Conservation (phyloP, 2,113 vertebrate genomes). For the Ariopsis seemanni region DNA sequence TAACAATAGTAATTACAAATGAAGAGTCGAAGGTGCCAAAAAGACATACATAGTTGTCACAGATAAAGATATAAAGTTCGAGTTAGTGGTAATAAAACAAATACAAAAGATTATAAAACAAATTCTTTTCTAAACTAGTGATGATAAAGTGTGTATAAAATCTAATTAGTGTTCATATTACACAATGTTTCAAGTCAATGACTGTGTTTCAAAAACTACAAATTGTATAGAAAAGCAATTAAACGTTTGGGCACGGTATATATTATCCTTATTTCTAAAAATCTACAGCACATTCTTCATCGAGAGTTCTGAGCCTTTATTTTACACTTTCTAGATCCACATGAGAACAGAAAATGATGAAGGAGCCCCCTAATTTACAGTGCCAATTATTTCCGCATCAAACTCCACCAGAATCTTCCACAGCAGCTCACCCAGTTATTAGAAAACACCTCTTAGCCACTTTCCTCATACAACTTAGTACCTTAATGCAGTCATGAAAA, state of each 20-base stretch:
- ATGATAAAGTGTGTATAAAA: slow-evolving; percentile 57
- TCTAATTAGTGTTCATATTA: slow-evolving; percentile 24
- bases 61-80: slow-evolving; percentile 69
- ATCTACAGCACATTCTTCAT: slow-evolving; percentile 63
- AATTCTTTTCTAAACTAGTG: slow-evolving; percentile 59
- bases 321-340: slow-evolving; percentile 55
- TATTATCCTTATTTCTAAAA: slow-evolving; percentile 68
- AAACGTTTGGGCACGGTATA: slow-evolving; percentile 62
- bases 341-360: slow-evolving; percentile 5
- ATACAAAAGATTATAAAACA: slow-evolving; percentile 68
- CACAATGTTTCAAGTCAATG: slow-evolving; percentile 36
- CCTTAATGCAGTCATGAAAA: background rate
- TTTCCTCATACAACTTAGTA: slow-evolving; percentile 20
- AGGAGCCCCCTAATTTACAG: slow-evolving; percentile 24
- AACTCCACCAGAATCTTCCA: background rate
- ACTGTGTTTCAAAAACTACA: slow-evolving; percentile 39
- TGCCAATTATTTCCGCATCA: slow-evolving; percentile 15
- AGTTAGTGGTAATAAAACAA: slow-evolving; percentile 70
- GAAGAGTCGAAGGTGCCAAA: slow-evolving; percentile 38
- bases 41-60: slow-evolving; percentile 61
- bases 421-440: background rate
- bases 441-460: background rate
- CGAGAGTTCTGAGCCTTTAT: slow-evolving; percentile 40
- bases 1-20: slow-evolving; percentile 58
- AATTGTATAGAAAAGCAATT: slow-evolving; percentile 21